A percentile compares a stretch with the other conserved stretches of the same genome.
These are phyloP conservation scores for Cantharis rustica DNA, from an alignment of 2,888 invertebrate species.

Conservation along the genomic window DNA sequence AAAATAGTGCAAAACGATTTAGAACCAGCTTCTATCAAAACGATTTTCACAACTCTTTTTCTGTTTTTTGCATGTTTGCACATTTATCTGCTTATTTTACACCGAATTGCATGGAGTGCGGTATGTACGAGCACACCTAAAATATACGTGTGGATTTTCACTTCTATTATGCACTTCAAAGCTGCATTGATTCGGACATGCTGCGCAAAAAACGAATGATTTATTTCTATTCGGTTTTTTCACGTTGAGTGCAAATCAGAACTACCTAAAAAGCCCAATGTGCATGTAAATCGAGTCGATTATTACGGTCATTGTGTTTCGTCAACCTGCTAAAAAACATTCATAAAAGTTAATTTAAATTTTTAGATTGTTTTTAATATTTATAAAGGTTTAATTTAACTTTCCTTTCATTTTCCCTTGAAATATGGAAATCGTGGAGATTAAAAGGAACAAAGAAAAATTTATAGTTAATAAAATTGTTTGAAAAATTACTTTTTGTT, in stretches of 20 bases:
- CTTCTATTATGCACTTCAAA: background rate
- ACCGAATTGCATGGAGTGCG: background rate
- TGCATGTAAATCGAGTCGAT: background rate
- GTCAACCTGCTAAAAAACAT: background rate
- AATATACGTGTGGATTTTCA: background rate
- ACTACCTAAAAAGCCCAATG: background rate
- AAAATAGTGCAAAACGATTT: background rate
- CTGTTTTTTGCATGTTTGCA: background rate
- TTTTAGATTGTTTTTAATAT: conserved; percentile 7
- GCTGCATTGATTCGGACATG: background rate
- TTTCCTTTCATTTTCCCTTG: background rate
- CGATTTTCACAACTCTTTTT: background rate
- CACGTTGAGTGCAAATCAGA: background rate
- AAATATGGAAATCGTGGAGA: conserved; percentile 1
- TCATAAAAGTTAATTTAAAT: background rate
- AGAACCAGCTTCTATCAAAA: background rate
- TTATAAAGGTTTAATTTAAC: conserved; percentile 5
- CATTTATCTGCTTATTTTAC: background rate
- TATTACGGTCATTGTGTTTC: background rate
- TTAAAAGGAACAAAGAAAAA: background rate
- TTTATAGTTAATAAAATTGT: background rate
- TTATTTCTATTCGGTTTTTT: background rate
- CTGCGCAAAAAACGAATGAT: background rate
- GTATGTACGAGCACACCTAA: background rate
- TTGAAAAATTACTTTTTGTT: background rate